phyloP scores from a whole-genome alignment of 2,113 vertebrate species.

The Ptyas mucosa region DNA sequence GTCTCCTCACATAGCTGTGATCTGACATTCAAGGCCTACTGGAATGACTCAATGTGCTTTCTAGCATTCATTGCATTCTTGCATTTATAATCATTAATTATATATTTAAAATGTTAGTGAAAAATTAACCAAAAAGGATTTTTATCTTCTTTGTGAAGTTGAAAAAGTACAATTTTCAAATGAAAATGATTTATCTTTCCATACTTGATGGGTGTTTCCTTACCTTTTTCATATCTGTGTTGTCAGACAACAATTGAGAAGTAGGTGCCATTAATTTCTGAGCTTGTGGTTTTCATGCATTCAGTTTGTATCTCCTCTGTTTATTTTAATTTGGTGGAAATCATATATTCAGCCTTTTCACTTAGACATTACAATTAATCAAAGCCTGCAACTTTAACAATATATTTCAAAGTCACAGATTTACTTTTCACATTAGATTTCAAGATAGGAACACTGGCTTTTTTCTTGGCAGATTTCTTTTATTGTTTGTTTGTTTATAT shows the following conservation, averaged over 20 bases:
- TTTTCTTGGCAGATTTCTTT: background rate
- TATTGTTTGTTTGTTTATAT: background rate
- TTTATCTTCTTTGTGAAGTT: slow-evolving; percentile 12
- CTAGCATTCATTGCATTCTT: background rate
- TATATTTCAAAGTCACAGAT: background rate
- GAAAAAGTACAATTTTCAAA: background rate
- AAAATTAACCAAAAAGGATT: slow-evolving; percentile 7
- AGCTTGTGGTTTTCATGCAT: background rate
- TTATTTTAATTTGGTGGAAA: background rate
- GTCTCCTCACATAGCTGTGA: background rate
- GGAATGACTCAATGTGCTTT: slow-evolving; percentile 4
- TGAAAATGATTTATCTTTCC: background rate
- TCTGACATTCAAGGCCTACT: background rate
- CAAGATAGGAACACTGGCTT: background rate
- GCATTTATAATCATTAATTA: background rate
- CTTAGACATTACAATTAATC: background rate
- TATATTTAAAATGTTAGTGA: slow-evolving; percentile 8
- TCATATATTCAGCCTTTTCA: background rate
- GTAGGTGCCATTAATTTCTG: background rate
- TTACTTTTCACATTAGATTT: background rate
- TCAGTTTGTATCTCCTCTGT: background rate
- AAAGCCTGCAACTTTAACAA: background rate
- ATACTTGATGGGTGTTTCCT: slow-evolving; percentile 22
- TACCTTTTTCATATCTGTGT: background rate
- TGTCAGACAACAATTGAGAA: slow-evolving; percentile 34